Evolutionary conservation across 2,113 vertebrate species (phyloP), one percentile per base, ranked within the genome.

Genomic region (Chloropsis cyanopogon): DNA sequence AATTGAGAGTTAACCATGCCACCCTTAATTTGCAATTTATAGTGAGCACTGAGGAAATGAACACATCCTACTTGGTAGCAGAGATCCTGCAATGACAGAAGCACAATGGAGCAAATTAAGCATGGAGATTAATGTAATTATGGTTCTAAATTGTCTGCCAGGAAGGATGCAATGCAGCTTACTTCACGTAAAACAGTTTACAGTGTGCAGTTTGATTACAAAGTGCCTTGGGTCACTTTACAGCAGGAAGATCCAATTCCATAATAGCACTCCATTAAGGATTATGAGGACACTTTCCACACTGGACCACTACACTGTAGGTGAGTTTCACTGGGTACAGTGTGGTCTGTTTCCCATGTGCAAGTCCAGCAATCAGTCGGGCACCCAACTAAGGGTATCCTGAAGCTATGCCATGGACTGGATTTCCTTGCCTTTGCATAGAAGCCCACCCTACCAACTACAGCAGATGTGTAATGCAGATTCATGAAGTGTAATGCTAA

Each of bases 1-100:
- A 86, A 80, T n/a, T 93, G 63, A 81, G 65, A 80, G 10, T 68
- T 59, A 91, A 90, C 53, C 14, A 47, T 37, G 63, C 11, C 28
- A 61, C 25, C 6, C 44, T 86, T 83, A 52, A 73, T 65, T 54
- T 94, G 26, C 23, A 59, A 53, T 86, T 92, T 61, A 66, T 31
- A 68, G 84, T 52, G 86, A 83, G 35, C 31, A 57, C 47, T 26
- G 54, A 80, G 22, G 31, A 94, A 96, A 94, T 85, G 37, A 93
- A 87, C 53, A 91, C 28, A 82, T 25, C 20, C 14, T 5, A 4
- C 87, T 80, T 64, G 56, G 71, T 87, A 75, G 52, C 15, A 87
- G 89, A 68, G 75, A 76, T 80, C 47, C 53, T 77, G n/a, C 52
- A 97, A 77, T 66, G 73, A 95, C 75, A 91, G 78, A 73, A 93